phyloP scores from a whole-genome alignment of 2,113 vertebrate species.

The Jacana jacana region DNA sequence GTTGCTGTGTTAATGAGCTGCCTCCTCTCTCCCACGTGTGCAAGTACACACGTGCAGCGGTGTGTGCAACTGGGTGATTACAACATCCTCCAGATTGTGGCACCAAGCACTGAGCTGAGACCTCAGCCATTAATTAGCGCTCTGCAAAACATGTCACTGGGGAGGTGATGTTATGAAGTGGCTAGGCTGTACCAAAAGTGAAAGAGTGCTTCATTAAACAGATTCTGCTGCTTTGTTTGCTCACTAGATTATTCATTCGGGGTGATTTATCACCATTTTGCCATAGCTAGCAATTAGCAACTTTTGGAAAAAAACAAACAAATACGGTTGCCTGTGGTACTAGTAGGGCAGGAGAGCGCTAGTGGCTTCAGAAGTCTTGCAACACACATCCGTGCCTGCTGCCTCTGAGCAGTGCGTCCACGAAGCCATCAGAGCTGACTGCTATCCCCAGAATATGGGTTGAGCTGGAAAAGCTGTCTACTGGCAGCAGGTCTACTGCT shows the following conservation, averaged over 20 bases:
- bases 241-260: constrained; percentile 30
- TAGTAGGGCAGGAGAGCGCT: background rate
- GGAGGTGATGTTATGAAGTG: constrained; percentile 32
- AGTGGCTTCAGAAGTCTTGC: background rate
- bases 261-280: constrained; percentile 41
- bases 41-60: background rate
- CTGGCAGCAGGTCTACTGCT: background rate
- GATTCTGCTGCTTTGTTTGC: constrained; percentile 38
- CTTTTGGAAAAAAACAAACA: background rate
- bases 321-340: background rate
- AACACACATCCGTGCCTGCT: background rate
- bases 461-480: background rate
- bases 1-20: constrained; percentile 5
- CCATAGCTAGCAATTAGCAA: constrained; percentile 42
- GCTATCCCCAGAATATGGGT: background rate
- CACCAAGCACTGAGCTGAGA: background rate
- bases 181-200: constrained; percentile 25
- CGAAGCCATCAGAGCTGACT: background rate
- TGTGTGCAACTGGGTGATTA: background rate
- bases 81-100: background rate
- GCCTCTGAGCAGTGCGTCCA: background rate
- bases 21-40: background rate
- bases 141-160: constrained; percentile 24
- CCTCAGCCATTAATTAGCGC: constrained; percentile 22
- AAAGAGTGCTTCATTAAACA: constrained; percentile 42